Conservation (phyloP, 1,140 invertebrate species). For the Xylocopa sonorina region DNA sequence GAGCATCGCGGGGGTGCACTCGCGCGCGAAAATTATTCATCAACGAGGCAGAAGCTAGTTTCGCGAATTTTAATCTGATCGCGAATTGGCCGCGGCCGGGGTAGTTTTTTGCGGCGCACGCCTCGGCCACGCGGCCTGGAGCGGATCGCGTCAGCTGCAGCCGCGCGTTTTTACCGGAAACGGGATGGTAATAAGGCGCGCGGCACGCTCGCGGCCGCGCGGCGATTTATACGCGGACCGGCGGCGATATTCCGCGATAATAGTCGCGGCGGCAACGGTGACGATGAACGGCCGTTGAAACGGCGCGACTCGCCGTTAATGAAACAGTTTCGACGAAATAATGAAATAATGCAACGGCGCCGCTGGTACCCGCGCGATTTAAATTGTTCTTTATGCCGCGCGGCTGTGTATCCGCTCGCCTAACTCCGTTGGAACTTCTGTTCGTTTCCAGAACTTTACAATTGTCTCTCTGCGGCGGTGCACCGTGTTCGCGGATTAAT, state of each 20-base stretch:
- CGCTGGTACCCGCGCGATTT: not conserved
- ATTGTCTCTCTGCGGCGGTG: too few relatives aligned
- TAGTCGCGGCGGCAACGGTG: constrained; percentile 48
- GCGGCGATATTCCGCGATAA: constrained; percentile 48
- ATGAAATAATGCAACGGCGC: constrained; percentile 20
- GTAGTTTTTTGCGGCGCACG: constrained; percentile 28
- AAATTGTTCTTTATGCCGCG: constrained; percentile 7
- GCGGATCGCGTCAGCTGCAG: constrained; percentile 54
- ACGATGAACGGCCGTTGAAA: constrained; percentile 48
- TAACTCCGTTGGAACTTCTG: not conserved
- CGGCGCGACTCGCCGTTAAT: constrained; percentile 32
- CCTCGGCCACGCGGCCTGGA: not conserved
- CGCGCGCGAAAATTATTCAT: constrained; percentile 42
- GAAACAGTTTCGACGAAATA: constrained; percentile 52
- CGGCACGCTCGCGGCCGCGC: not conserved
- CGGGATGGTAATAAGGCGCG: constrained; percentile 52
- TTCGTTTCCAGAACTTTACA: constrained; percentile 8
- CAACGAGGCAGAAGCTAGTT: constrained; percentile 19
- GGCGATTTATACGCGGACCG: constrained; percentile 47
- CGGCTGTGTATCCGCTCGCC: not conserved
- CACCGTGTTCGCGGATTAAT: too few relatives aligned
- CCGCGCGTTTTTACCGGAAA: constrained; percentile 43
- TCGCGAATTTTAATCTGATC: constrained; percentile 37
- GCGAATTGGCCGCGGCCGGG: not conserved
- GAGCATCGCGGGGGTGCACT: not conserved